These are phyloP conservation scores for Allacma fusca DNA, from an alignment of 2,888 invertebrate species.

Conservation along the genomic window DNA sequence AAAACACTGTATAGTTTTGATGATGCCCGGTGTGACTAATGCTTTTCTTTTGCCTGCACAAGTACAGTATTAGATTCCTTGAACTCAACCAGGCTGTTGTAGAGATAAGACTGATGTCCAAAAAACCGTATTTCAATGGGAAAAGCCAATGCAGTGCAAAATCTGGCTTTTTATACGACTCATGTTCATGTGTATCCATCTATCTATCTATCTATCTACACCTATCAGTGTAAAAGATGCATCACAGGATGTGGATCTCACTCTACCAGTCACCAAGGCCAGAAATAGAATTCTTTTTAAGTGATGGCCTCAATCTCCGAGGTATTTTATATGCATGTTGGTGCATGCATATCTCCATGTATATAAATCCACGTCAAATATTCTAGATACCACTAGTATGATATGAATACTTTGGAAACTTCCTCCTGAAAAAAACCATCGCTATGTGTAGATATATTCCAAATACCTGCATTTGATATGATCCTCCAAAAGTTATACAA, in stretches of 20 bases:
- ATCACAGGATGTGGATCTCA: background rate
- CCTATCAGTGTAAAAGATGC: background rate
- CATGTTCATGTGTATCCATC: too few relatives aligned
- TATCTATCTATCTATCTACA: background rate
- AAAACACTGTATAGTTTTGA: constrained; percentile 9
- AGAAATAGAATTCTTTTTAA: constrained; percentile 8
- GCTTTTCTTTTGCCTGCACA: background rate
- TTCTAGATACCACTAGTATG: background rate
- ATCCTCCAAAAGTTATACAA: too few relatives aligned
- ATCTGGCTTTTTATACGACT: too few relatives aligned
- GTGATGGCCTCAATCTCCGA: background rate
- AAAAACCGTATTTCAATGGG: too few relatives aligned
- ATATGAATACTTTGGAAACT: too few relatives aligned
- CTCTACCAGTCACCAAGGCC: background rate
- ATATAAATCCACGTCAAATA: too few relatives aligned
- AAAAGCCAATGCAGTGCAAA: too few relatives aligned
- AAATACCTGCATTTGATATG: too few relatives aligned
- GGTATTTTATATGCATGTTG: background rate
- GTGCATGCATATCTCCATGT: too few relatives aligned
- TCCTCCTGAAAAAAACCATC: too few relatives aligned
- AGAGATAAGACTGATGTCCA: background rate
- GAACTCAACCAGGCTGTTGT: background rate
- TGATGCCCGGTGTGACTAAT: constrained; percentile 1
- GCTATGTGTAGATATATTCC: too few relatives aligned
- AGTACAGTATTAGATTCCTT: background rate